These are phyloP conservation scores for Buceros bicornis DNA, from an alignment of 2,797 vertebrate species.

Conservation along the genomic window DNA sequence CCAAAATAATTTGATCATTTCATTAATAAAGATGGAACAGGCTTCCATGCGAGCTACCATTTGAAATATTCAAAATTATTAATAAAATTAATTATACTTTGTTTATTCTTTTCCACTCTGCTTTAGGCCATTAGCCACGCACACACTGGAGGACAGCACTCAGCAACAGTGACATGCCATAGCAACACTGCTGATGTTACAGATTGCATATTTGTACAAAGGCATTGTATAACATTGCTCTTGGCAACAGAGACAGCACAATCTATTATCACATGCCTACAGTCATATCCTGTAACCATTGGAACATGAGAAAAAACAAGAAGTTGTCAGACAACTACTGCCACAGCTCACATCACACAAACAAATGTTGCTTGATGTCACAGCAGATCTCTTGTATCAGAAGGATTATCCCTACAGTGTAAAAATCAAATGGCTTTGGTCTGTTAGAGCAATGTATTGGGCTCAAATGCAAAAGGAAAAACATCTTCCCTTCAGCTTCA, in stretches of 20 bases:
- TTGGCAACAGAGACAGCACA: neutral
- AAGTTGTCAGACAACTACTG: slow-evolving; percentile 37
- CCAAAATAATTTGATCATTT: neutral
- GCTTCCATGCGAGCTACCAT: neutral
- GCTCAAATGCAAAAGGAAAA: neutral
- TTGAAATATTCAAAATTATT: neutral
- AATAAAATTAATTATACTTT: neutral
- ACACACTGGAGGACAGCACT: neutral
- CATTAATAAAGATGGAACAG: neutral
- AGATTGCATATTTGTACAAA: neutral
- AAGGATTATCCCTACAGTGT: neutral
- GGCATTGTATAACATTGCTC: neutral
- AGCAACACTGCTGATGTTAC: neutral
- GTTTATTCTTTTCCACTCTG: neutral
- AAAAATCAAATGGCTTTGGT: neutral
- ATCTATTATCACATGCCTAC: neutral
- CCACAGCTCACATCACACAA: slow-evolving; percentile 29
- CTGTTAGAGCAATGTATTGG: neutral
- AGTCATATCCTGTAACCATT: slow-evolving; percentile 28
- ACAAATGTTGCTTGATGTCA: neutral
- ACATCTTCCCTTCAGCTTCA: neutral
- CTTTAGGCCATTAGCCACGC: neutral
- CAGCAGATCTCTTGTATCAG: neutral
- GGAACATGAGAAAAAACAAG: neutral
- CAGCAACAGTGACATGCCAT: neutral